phyloP scores from a whole-genome alignment of 1,140 invertebrate species.

The Brachystomella parvula region DNA sequence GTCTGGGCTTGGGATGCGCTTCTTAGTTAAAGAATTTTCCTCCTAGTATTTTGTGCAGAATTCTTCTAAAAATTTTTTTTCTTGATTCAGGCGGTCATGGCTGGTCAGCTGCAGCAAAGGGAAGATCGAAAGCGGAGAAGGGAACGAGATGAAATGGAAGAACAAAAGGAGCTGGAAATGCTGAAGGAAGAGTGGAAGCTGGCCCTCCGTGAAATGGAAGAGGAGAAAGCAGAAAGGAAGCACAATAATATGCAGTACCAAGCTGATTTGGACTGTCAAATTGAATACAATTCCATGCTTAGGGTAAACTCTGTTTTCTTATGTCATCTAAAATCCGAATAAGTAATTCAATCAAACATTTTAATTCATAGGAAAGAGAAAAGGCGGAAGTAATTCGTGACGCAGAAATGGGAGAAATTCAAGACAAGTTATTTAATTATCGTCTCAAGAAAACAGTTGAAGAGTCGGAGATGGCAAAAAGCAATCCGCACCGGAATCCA shows the following conservation, averaged over 20 bases:
- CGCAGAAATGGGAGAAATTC: constrained; percentile 24
- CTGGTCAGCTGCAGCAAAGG: constrained; percentile 24
- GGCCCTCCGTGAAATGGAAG: constrained; percentile 27
- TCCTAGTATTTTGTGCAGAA: neutral
- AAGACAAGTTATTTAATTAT: constrained; percentile 27
- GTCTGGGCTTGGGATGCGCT: neutral
- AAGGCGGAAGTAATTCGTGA: constrained; percentile 15
- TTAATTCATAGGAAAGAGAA: constrained; percentile 20
- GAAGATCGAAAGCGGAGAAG: constrained; percentile 22
- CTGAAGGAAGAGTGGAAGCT: constrained; percentile 31
- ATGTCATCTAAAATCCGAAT: neutral
- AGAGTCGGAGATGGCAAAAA: constrained; percentile 12
- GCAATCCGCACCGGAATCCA: constrained; percentile 24
- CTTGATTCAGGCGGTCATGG: constrained; percentile 8
- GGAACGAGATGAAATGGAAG: constrained; percentile 23
- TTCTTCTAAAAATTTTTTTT: constrained; percentile 12
- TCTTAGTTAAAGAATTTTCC: neutral
- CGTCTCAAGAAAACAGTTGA: constrained; percentile 22
- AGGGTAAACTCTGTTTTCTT: constrained; percentile 12
- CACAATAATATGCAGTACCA: constrained; percentile 19
- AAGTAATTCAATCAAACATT: neutral
- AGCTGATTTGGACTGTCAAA: constrained; percentile 27
- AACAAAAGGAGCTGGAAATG: constrained; percentile 15
- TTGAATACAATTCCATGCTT: constrained; percentile 14
- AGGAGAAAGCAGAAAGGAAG: constrained; percentile 15